These are phyloP conservation scores for Temnothorax unifasciatus DNA, from an alignment of 2,888 invertebrate species.

Conservation along the genomic window DNA sequence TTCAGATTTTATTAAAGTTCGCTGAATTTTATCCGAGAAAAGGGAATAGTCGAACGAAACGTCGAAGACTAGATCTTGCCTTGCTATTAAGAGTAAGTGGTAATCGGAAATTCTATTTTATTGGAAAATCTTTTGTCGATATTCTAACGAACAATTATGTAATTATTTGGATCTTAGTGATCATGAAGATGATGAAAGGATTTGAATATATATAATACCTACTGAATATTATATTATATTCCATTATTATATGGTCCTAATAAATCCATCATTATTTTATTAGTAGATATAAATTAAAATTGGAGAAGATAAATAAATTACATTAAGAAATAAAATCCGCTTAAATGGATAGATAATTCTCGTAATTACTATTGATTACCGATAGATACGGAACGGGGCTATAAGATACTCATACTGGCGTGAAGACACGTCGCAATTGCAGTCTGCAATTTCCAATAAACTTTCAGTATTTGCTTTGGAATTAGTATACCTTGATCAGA, in stretches of 20 bases:
- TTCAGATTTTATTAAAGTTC: slow-evolving; percentile 26
- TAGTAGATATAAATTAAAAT: background rate
- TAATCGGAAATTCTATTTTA: background rate
- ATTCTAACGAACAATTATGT: background rate
- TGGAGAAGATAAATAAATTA: slow-evolving; percentile 1
- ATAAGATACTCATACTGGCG: background rate
- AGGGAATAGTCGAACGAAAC: background rate
- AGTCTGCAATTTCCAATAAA: slow-evolving; percentile 18
- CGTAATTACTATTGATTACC: slow-evolving; percentile 21
- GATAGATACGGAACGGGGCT: background rate
- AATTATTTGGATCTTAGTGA: background rate
- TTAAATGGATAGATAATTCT: slow-evolving; percentile 33
- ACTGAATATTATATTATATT: background rate
- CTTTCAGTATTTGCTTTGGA: slow-evolving; percentile 20
- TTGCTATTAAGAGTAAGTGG: background rate
- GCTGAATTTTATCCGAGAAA: background rate
- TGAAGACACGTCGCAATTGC: slow-evolving; percentile 15
- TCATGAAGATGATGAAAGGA: too few species aligned
- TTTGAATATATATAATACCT: slow-evolving; percentile 14
- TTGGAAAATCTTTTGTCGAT: background rate
- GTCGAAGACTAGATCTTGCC: background rate
- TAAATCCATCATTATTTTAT: background rate
- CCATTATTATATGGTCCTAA: background rate
- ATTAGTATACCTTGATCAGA: slow-evolving; percentile 26
- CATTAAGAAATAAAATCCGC: slow-evolving; percentile 3